A percentile compares a stretch with the other conserved stretches of the same genome.
These are phyloP conservation scores for Xylota sylvarum DNA, from an alignment of 2,888 invertebrate genomes.

Conservation along the genomic window DNA sequence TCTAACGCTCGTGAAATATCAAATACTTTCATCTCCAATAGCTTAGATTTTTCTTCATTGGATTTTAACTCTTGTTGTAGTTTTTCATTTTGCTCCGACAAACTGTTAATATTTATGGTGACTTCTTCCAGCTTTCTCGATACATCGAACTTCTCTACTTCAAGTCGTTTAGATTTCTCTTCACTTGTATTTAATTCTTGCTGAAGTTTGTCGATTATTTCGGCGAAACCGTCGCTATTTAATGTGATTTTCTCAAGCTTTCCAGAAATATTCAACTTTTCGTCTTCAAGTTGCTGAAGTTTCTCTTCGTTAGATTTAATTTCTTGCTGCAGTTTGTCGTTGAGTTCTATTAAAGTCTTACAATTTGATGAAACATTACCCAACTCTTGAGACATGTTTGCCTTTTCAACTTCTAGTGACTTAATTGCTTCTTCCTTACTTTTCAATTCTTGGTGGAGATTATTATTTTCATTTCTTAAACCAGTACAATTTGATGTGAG, in stretches of 20 bases:
- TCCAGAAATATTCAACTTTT: constrained; percentile 79
- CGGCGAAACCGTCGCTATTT: constrained; percentile 86
- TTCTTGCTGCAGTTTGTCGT: constrained; percentile 83
- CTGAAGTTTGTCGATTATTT: constrained; percentile 87
- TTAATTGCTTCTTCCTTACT: constrained; percentile 71
- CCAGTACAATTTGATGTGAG: constrained; percentile 82
- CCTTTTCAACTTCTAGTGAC: constrained; percentile 81
- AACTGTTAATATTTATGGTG: constrained; percentile 81
- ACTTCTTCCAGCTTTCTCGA: constrained; percentile 86
- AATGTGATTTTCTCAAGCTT: constrained; percentile 85
- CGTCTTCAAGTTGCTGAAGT: constrained; percentile 84
- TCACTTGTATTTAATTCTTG: constrained; percentile 87
- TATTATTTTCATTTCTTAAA: constrained; percentile 78
- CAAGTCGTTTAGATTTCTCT: constrained; percentile 86
- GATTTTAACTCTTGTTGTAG: constrained; percentile 80
- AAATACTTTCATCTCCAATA: constrained; percentile 83
- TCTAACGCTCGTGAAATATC: constrained; percentile 86
- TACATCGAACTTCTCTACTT: constrained; percentile 83
- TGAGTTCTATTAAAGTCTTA: constrained; percentile 77
- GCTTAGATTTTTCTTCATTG: constrained; percentile 84
- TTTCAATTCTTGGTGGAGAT: constrained; percentile 78
- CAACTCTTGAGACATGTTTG: constrained; percentile 79
- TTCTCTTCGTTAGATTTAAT: constrained; percentile 84
- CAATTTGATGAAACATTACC: constrained; percentile 78
- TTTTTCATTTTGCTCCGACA: constrained; percentile 80